Evolutionary conservation across 2,888 invertebrate genomes (phyloP).

Genomic region (Idaea straminata): DNA sequence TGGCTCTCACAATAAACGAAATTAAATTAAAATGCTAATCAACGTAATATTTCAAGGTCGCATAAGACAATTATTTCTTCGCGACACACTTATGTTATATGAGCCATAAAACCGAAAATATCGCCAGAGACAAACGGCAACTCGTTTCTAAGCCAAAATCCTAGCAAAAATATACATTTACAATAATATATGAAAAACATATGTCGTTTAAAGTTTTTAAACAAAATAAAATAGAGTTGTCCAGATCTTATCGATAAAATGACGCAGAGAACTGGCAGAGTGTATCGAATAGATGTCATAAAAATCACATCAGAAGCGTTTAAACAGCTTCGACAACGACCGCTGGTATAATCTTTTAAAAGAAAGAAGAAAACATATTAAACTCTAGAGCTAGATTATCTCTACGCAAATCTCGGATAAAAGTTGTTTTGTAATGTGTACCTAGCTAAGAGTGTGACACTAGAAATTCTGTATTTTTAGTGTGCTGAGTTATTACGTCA

Average conservation of each 20-base stretch:
- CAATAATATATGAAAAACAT: constrained; percentile 2
- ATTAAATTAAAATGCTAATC: constrained; percentile 24
- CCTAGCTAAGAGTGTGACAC: constrained; percentile 6
- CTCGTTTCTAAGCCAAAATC: constrained; percentile 20
- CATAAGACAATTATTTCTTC: constrained; percentile 43
- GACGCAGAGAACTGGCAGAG: constrained; percentile 8
- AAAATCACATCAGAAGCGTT: constrained; percentile 11
- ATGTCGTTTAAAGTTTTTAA: constrained; percentile 11
- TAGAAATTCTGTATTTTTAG: constrained; percentile 29
- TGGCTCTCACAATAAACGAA: constrained; percentile 8
- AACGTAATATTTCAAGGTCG: constrained; percentile 35
- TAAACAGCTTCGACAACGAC: background rate
- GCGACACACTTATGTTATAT: constrained; percentile 47
- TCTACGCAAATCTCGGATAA: background rate
- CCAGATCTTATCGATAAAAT: constrained; percentile 23
- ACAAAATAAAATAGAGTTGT: constrained; percentile 16
- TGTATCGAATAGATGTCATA: constrained; percentile 25
- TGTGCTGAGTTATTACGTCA: constrained; percentile 47
- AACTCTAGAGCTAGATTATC: background rate
- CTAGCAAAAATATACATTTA: constrained; percentile 14
- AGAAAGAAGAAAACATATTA: background rate
- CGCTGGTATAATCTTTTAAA: background rate
- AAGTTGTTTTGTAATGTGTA: background rate
- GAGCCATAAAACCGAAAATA: constrained; percentile 44
- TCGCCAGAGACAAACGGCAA: constrained; percentile 33